Base-by-base conservation (phyloP, 1,140 invertebrate species). In the Pogonomyrmex barbatus region DNA sequence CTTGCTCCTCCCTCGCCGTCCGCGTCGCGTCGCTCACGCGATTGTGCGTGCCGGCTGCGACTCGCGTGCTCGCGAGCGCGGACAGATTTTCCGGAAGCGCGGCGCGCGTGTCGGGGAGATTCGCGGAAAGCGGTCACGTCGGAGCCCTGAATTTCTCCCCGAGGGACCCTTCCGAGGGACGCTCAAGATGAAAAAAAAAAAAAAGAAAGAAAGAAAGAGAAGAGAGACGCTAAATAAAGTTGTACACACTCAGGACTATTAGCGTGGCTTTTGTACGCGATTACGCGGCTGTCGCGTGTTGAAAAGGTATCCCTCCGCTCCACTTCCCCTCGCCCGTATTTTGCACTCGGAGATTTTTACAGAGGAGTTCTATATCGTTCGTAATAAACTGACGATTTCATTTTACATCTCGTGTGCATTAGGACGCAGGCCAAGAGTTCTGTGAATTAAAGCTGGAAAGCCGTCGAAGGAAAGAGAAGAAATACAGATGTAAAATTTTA, bases 101-200 rank as follows among this genome's bases (percentile, higher is more conserved):
- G 47, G 24, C 4, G 14, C 30, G 39, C 10, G 12, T 12, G n/a
- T 10, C 36, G 12, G 24, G 14, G 4, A 68, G 14, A 54, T 52
- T 73, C 33, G 33, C 70, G 30, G 17, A 36, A 52, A 71, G 30
- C 42, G 4, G 24, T 65, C 36, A 39, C 33, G 33, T 39, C 62
- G 42, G 39, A 6, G 42, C 8, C 39, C n/a, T 68, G n/a, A 68
- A 68, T 68, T 68, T 47, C 42, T 68, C n/a, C 65, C 65, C 9
- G n/a, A 47, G 10, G 42, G 24, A 47, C n/a, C 0, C 42, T 68
- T 47, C 6, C 9, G 65, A 9, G 63, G 17, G 24, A 24, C n/a
- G 9, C 36, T 65, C 36, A 30, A 68, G 30, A 68, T 12, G 4
- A 67, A 67, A 67, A 65, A 65, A 42, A 65, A 42, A 24, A 42